Base-by-base conservation (phyloP, 2,888 invertebrate species). In the Eremobia ochroleuca region DNA sequence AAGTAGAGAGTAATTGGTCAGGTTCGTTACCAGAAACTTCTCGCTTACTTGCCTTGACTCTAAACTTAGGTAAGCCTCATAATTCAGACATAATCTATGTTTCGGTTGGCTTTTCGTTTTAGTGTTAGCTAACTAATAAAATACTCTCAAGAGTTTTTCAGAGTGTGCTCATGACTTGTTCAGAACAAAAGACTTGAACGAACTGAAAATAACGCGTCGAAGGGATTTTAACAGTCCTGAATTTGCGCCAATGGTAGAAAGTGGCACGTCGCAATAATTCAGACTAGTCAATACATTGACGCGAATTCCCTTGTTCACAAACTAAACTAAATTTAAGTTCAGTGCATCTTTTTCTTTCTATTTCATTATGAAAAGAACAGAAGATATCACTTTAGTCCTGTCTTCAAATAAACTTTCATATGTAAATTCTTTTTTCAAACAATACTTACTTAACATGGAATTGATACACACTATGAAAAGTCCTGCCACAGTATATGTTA, bases 111-210 rank as follows among this genome's bases (percentile, higher is more conserved):
- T 25, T 66, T 28, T 13, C 21, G 28, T 15, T 15, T 52, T 52
- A 52, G 28, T 15, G 9, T 52, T 52, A 52, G 5, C 25, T 28
- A 25, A 40, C n/a, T 46, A 34, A 25, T 11, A 40, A 52, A 40
- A 13, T 18, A 15, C n/a, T 8, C 13, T 21, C 8, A 66, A 25
- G 25, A 43, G 25, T 13, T 31, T 28, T 46, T 28, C 31, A 34
- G 11, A 40, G 21, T 43, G 58, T 43, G 2, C 6, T n/a, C 31
- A n/a, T n/a, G 31, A 46, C 28, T 15, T 55, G 18, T 55, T 68
- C 40, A 46, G 34, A 59, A 31, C 58, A 59, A 74, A 71, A 71
- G 21, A 74, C 28, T 74, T 37, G 18, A 72, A 61, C 28, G 18
- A 37, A 71, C 3, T 25, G 18, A 49, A 25, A 49, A 58, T 18